Conservation (phyloP, 2,888 invertebrate species). For the Troides oblongomaculatus region DNA sequence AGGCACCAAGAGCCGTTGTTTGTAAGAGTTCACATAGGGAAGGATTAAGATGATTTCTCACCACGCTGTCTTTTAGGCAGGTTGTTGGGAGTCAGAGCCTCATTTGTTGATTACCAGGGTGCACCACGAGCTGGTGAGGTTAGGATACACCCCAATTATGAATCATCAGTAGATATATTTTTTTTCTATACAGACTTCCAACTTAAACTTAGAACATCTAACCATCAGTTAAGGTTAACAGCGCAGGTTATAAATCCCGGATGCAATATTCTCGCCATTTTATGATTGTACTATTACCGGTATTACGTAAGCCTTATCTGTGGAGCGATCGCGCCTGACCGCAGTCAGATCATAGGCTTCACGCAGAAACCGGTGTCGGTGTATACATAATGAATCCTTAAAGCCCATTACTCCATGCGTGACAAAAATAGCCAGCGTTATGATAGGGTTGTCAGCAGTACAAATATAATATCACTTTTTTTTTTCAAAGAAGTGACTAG, state of each 20-base stretch:
- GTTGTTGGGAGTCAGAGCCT: too few species aligned
- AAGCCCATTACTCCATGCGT: slow-evolving; percentile 15
- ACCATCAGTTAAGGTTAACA: neutral
- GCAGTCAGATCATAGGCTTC: slow-evolving; percentile 10
- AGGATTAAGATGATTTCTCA: too few species aligned
- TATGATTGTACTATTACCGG: neutral
- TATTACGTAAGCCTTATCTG: slow-evolving; percentile 20
- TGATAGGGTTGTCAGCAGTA: slow-evolving; percentile 16
- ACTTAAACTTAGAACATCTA: neutral
- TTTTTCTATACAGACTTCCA: too few species aligned
- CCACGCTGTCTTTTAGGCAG: too few species aligned
- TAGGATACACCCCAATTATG: too few species aligned
- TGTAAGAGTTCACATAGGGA: too few species aligned
- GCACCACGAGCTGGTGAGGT: too few species aligned
- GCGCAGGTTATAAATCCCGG: slow-evolving; percentile 2
- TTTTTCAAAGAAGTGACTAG: too few species aligned
- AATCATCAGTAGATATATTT: too few species aligned
- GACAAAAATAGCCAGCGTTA: slow-evolving; percentile 22
- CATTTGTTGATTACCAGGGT: too few species aligned
- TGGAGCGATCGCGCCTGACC: neutral
- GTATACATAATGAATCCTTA: slow-evolving; percentile 26
- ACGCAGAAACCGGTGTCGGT: slow-evolving; percentile 22
- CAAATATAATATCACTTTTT: slow-evolving; percentile 6
- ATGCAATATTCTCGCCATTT: slow-evolving; percentile 12
- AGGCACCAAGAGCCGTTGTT: too few species aligned